Conservation (phyloP, 2,888 invertebrate species). For the Megamerina dolium region DNA sequence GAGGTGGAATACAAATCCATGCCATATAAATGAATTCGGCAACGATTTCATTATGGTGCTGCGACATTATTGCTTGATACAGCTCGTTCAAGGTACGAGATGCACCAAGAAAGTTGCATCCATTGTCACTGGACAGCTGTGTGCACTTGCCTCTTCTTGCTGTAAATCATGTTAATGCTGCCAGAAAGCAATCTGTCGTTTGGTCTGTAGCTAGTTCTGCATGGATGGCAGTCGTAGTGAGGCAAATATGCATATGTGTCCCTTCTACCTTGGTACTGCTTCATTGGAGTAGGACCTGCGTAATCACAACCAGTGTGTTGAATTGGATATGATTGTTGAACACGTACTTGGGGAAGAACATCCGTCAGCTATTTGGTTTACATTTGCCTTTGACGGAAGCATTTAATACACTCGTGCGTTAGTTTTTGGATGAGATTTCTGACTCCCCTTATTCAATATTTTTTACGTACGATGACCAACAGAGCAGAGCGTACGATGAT, state of each 20-base stretch:
- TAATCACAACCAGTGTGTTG: constrained; percentile 8
- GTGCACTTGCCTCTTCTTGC: too few species aligned
- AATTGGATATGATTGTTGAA: constrained; percentile 4
- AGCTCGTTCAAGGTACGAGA: constrained; percentile 14
- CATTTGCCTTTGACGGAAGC: constrained; percentile 9
- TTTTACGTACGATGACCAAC: too few species aligned
- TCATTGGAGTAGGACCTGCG: constrained; percentile 4
- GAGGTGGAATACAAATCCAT: constrained; percentile 19
- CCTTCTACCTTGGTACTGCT: constrained; percentile 11
- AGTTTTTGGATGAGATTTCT: too few species aligned
- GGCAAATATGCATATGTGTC: constrained; percentile 13
- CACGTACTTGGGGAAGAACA: constrained; percentile 4
- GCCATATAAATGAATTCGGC: constrained; percentile 11
- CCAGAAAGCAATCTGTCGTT: constrained; percentile 16
- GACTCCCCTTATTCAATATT: constrained; percentile 13
- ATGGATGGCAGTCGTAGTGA: constrained; percentile 15
- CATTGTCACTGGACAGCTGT: constrained; percentile 16
- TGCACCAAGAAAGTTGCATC: constrained; percentile 17
- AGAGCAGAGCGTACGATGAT: too few species aligned
- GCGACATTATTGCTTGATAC: constrained; percentile 9
- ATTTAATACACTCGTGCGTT: too few species aligned
- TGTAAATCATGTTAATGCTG: constrained; percentile 16
- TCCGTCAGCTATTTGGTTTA: constrained; percentile 13
- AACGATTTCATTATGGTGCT: constrained; percentile 7
- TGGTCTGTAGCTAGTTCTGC: constrained; percentile 14